Percentiles rank a stretch among this genome's conserved stretches.
These are phyloP conservation scores for Myotis myotis DNA, from an alignment of 2,797 vertebrate genomes.

Conservation along the genomic window DNA sequence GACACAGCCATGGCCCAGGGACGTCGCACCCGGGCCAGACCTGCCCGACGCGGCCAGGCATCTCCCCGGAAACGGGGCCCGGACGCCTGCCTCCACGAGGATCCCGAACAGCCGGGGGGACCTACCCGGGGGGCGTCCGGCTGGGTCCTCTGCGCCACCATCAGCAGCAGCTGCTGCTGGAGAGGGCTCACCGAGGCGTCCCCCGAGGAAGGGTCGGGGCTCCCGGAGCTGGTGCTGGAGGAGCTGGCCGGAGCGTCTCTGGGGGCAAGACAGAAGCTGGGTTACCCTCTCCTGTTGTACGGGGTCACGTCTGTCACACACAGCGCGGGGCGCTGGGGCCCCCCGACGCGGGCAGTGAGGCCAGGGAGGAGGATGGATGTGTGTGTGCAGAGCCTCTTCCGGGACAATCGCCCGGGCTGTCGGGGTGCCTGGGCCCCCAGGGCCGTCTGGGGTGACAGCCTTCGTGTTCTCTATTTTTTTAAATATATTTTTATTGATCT, in stretches of 20 bases:
- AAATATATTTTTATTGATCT: too few species aligned
- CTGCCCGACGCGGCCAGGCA: too few species aligned
- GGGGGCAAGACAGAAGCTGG: not conserved
- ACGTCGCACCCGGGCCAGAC: not conserved
- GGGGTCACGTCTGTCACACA: too few species aligned
- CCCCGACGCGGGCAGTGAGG: fast-evolving
- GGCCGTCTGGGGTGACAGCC: not conserved
- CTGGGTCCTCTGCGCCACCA: constrained; percentile 85
- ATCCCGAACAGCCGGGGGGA: constrained; percentile 19
- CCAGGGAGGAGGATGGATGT: fast-evolving
- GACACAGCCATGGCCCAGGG: not conserved
- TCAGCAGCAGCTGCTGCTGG: constrained; percentile 85
- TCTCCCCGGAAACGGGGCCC: not conserved
- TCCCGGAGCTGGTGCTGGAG: constrained; percentile 84
- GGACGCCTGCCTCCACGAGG: constrained; percentile 30
- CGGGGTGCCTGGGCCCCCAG: fast-evolving
- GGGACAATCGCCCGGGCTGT: not conserved
- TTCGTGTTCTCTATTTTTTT: not conserved
- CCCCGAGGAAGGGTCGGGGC: constrained; percentile 82
- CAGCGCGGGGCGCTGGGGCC: not conserved
- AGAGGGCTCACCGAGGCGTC: constrained; percentile 82
- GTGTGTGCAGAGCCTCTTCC: fast-evolving
- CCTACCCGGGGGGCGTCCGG: constrained; percentile 83
- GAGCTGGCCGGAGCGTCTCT: constrained; percentile 84
- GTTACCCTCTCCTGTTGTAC: not conserved